phyloP scores from a whole-genome alignment of 2,888 invertebrate genomes.

The Steinernema hermaphroditum region DNA sequence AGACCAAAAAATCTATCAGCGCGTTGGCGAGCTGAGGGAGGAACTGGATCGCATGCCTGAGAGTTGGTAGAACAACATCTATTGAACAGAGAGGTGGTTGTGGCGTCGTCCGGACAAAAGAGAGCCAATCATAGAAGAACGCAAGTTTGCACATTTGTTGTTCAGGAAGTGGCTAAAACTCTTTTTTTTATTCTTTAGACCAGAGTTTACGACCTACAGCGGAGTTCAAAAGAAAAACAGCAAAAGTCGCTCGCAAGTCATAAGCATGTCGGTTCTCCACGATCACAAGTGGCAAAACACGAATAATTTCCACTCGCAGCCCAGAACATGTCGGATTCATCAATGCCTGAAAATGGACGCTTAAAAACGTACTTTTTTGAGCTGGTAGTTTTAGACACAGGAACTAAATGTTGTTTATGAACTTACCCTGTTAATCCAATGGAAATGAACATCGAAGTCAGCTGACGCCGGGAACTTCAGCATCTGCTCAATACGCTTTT shows the following conservation, averaged over 20 bases:
- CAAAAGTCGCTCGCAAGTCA: slow-evolving; percentile 34
- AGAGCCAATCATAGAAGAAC: slow-evolving; percentile 89
- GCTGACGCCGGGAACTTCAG: background rate
- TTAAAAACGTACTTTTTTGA: no score
- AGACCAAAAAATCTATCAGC: slow-evolving; percentile 38
- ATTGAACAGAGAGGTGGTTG: slow-evolving; percentile 4
- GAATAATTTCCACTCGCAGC: slow-evolving; percentile 85
- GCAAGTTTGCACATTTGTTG: slow-evolving; percentile 79
- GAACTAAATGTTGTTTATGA: no score
- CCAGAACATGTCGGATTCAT: slow-evolving; percentile 73
- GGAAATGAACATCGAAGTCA: background rate
- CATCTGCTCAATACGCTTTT: background rate
- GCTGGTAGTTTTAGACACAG: no score
- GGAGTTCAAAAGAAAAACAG: slow-evolving; percentile 33
- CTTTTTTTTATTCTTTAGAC: background rate
- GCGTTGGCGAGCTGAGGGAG: slow-evolving; percentile 33
- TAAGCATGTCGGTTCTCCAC: background rate
- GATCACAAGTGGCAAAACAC: slow-evolving; percentile 66
- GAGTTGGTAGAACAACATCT: slow-evolving; percentile 37
- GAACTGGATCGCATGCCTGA: slow-evolving; percentile 19
- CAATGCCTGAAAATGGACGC: background rate
- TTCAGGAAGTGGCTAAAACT: slow-evolving; percentile 42
- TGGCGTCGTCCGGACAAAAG: slow-evolving; percentile 79
- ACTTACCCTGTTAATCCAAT: background rate
- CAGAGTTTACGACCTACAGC: slow-evolving; percentile 10